These are phyloP conservation scores for Nannospalax galili DNA, from an alignment of 2,113 vertebrate species.

Conservation along the genomic window DNA sequence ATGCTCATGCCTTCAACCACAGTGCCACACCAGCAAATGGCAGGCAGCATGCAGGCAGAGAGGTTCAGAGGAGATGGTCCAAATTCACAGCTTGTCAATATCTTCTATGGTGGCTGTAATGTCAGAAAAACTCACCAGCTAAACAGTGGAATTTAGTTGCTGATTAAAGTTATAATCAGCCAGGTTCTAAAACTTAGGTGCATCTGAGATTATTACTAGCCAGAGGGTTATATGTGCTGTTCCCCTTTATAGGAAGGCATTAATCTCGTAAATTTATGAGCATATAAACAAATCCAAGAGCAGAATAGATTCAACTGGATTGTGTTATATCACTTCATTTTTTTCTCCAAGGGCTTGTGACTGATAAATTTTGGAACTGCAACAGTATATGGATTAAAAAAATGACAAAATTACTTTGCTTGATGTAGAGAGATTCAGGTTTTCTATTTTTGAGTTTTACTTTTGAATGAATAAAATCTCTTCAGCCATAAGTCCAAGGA, in stretches of 20 bases:
- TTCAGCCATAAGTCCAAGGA: background rate
- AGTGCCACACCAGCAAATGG: background rate
- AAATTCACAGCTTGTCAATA: background rate
- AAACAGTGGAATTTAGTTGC: background rate
- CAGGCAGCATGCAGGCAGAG: fast-evolving
- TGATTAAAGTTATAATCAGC: background rate
- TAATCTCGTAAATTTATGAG: constrained; percentile 30
- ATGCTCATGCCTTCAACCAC: background rate
- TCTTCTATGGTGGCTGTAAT: background rate
- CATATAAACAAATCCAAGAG: background rate
- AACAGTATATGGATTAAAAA: background rate
- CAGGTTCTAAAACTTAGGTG: background rate
- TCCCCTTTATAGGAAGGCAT: background rate
- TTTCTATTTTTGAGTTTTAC: constrained; percentile 31
- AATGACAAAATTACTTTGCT: background rate
- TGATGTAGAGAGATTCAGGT: background rate
- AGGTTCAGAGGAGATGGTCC: background rate
- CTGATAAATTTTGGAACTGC: constrained; percentile 9
- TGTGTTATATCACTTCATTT: constrained; percentile 28
- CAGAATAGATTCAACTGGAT: background rate
- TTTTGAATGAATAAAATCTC: constrained; percentile 3
- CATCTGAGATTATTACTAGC: background rate
- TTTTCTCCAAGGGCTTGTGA: constrained; percentile 7
- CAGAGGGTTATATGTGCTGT: background rate
- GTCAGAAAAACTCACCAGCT: background rate